A percentile compares a stretch with the other conserved stretches of the same genome.
Conservation (phyloP, 2,113 vertebrate genomes). For the Synodontis membranacea region DNA sequence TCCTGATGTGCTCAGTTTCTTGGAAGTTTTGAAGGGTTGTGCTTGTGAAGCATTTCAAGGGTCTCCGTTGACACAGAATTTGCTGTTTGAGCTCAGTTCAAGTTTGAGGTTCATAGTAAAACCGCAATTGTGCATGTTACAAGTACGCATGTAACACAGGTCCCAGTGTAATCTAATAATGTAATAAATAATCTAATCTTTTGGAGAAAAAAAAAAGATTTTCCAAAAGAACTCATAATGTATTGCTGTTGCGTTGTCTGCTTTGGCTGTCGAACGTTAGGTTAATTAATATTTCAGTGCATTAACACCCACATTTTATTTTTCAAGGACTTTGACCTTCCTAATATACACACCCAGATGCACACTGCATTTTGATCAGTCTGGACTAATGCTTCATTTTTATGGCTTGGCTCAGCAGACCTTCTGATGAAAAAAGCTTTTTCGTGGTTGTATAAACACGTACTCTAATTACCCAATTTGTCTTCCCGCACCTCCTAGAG, state of each 20-base stretch:
- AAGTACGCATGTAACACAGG: too few species aligned
- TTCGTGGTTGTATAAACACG: not conserved
- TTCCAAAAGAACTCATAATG: not conserved
- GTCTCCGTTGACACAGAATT: too few species aligned
- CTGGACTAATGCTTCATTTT: not conserved
- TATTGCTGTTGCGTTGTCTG: not conserved
- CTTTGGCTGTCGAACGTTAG: not conserved
- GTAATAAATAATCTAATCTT: too few species aligned
- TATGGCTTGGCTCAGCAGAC: not conserved
- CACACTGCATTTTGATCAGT: not conserved
- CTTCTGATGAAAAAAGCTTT: not conserved
- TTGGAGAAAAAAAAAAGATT: too few species aligned
- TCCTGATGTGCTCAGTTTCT: too few species aligned
- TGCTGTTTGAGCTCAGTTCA: too few species aligned
- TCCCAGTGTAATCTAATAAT: too few species aligned
- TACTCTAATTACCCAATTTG: constrained; percentile 17
- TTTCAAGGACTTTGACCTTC: not conserved
- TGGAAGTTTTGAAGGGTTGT: too few species aligned
- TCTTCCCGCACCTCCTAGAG: constrained; percentile 74
- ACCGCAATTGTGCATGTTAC: too few species aligned
- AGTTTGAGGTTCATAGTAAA: too few species aligned
- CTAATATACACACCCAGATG: not conserved
- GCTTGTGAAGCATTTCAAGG: too few species aligned
- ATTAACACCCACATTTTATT: not conserved
- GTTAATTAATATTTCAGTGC: not conserved